phyloP scores from a whole-genome alignment of 2,888 invertebrate species.

The Nysson spinosus region DNA sequence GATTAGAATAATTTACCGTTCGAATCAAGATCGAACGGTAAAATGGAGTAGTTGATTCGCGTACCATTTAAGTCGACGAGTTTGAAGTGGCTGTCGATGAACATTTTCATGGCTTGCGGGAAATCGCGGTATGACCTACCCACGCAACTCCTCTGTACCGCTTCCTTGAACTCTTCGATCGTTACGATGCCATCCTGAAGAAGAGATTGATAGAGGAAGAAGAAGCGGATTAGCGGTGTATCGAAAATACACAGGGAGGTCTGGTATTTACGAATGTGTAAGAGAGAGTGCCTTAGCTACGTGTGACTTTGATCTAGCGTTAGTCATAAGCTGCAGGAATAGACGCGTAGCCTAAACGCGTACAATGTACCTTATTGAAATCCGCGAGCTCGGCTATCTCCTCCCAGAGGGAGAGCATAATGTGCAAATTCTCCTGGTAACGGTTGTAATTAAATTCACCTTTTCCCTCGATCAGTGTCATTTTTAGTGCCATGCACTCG shows the following conservation, averaged over 20 bases:
- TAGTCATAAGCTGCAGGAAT: too few relatives aligned
- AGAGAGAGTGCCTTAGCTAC: too few relatives aligned
- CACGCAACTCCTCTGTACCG: slow-evolving; percentile 88
- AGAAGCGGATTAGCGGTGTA: not conserved
- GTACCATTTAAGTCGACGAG: slow-evolving; percentile 86
- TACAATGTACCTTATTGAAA: slow-evolving; percentile 90
- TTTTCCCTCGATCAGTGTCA: slow-evolving; percentile 89
- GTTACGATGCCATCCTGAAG: slow-evolving; percentile 88
- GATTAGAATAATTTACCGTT: too few relatives aligned
- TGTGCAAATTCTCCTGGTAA: slow-evolving; percentile 88
- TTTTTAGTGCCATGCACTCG: slow-evolving; percentile 88
- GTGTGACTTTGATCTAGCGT: too few relatives aligned
- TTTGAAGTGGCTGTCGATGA: slow-evolving; percentile 90
- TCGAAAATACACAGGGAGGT: not conserved
- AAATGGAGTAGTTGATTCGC: not conserved
- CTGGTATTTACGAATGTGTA: too few relatives aligned
- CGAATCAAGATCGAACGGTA: too few relatives aligned
- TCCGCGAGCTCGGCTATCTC: slow-evolving; percentile 91
- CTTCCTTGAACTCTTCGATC: slow-evolving; percentile 88
- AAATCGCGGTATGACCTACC: slow-evolving; percentile 88
- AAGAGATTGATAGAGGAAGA: not conserved
- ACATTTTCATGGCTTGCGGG: slow-evolving; percentile 91
- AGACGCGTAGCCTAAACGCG: too few relatives aligned
- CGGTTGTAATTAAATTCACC: slow-evolving; percentile 86
- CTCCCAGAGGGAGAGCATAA: slow-evolving; percentile 91